These are phyloP conservation scores for Gasteruption jaculator DNA, from an alignment of 2,888 invertebrate genomes.

Conservation along the genomic window DNA sequence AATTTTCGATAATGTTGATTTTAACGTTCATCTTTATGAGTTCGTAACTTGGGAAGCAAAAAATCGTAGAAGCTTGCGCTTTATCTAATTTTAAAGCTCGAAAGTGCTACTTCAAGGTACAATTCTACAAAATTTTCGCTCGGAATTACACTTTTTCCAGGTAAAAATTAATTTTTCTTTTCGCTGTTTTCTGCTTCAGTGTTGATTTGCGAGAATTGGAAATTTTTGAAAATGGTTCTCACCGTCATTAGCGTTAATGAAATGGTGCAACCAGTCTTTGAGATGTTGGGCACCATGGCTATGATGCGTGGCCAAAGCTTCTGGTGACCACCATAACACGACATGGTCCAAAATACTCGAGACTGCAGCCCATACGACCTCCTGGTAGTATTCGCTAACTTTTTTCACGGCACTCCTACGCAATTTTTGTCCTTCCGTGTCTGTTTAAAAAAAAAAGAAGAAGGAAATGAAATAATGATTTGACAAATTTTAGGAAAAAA, in stretches of 20 bases:
- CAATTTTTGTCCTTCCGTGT: constrained; percentile 47
- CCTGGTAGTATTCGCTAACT: constrained; percentile 68
- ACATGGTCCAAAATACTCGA: constrained; percentile 77
- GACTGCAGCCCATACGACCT: constrained; percentile 76
- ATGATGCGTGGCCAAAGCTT: constrained; percentile 64
- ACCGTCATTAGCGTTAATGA: constrained; percentile 37
- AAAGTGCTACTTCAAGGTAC: too few species aligned
- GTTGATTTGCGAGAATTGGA: neutral
- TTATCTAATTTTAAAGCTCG: too few species aligned
- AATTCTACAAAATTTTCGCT: too few species aligned
- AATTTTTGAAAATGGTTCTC: constrained; percentile 4
- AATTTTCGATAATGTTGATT: too few species aligned
- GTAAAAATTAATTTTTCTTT: too few species aligned
- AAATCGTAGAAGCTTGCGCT: neutral
- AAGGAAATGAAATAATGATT: too few species aligned
- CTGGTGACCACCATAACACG: constrained; percentile 78
- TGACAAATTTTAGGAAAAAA: too few species aligned
- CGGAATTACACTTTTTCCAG: too few species aligned
- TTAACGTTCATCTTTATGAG: too few species aligned
- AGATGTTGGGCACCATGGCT: constrained; percentile 39
- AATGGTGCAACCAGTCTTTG: constrained; percentile 42
- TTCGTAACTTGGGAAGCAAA: too few species aligned
- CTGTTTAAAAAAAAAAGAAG: too few species aligned
- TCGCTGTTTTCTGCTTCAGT: too few species aligned
- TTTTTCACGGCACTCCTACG: constrained; percentile 60